Evolutionary conservation across 30 jellyfish, hydroid and myxozoan species (phyloP), one percentile per base, ranked within the genome.

Genomic region (Hydractinia echinata): DNA sequence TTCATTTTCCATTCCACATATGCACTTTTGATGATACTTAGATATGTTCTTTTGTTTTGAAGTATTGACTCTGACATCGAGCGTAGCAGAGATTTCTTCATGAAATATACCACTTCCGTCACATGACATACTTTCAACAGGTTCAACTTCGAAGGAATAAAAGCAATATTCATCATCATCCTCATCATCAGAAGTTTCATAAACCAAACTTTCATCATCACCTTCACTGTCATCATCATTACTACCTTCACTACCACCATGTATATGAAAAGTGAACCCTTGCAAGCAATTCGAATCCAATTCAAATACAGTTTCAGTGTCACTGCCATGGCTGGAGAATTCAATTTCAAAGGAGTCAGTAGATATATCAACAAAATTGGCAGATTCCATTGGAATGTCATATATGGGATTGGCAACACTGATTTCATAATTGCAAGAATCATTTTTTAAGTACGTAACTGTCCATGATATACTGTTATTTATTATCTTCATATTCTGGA

Each of bases 151-250:
- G 7, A 6, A 9, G 19, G 19, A 51, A 64, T n/a, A 64, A 64
- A 44, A 64, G 39, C 19, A 64, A 51, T 64, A 44, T n/a, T 64
- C 74, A 6, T 64, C 69, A 58, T 72, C 81, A 68, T 58, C 79
- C 1, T 68, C 81, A 72, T 72, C 83, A 74, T 74, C 83, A 30
- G 83, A 58, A 8, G 66, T n/a, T 30, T 30, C 71, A 50, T 30
- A 74, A 7, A 72, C 64, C 81, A 72, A 51, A 72, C 64, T 72
- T 51, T 64, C 74, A 7, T 7, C 4, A 51, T 13, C 74, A 64
- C 39, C 74, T 51, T 64, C 74, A 4, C 39, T 64, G 19, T 13
- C 74, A 64, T n/a, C 19, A 64, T 64, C 74, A 6, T 64, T 51
- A 64, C 74, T 6, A 30, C 44, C 44, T 30, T 30, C 44, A 30